A percentile compares a stretch with the other conserved stretches of the same genome.
phyloP scores from a whole-genome alignment of 2,888 invertebrate genomes.

The Epistrophella euchroma region DNA sequence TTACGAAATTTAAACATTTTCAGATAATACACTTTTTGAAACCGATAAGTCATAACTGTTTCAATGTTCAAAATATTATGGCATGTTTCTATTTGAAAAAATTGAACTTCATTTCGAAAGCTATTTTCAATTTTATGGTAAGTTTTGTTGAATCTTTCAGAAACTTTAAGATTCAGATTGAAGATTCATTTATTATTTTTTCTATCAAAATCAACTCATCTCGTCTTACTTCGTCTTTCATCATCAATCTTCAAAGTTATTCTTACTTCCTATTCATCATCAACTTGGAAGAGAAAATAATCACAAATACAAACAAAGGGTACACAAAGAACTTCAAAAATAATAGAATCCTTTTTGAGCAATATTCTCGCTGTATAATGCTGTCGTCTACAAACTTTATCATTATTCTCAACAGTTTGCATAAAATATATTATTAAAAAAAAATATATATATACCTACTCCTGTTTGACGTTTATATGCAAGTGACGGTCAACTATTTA shows the following conservation, averaged over 20 bases:
- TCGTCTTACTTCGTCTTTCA: conserved; percentile 15
- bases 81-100: too few relatives aligned
- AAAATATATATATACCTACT: background rate
- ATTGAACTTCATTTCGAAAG: too few relatives aligned
- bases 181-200: conserved; percentile 11
- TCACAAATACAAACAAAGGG: conserved; percentile 26
- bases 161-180: background rate
- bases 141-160: background rate
- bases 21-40: too few relatives aligned
- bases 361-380: conserved; percentile 17
- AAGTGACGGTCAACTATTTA: conserved; percentile 56
- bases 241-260: conserved; percentile 26
- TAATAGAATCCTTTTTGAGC: conserved; percentile 29
- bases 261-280: background rate
- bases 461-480: conserved; percentile 47
- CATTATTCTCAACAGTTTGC: conserved; percentile 33
- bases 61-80: too few relatives aligned
- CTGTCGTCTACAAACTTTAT: conserved; percentile 60
- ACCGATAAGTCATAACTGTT: too few relatives aligned
- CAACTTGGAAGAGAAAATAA: conserved; percentile 14
- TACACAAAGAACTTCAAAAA: conserved; percentile 39
- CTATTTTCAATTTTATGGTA: background rate
- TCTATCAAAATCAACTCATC: background rate
- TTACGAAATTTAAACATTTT: too few relatives aligned
- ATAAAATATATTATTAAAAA: conserved; percentile 8